Evolutionary conservation across 2,113 vertebrate species (phyloP).

Genomic region (Corvus cornix): DNA sequence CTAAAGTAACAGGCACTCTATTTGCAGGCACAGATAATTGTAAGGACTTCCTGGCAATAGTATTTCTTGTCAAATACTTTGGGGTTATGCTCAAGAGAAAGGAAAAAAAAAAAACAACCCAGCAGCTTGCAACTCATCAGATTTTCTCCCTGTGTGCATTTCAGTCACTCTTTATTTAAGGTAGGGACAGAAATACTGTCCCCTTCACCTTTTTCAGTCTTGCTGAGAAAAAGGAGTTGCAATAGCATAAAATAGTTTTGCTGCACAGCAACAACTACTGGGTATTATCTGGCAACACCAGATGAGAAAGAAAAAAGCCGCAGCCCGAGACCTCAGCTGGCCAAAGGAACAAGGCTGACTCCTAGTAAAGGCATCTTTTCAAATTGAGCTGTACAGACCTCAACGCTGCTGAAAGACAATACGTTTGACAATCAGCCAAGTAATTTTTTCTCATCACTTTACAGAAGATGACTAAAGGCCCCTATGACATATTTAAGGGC

Average conservation of each 20-base stretch:
- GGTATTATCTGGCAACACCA: neutral
- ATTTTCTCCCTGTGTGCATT: neutral
- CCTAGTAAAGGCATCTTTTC: neutral
- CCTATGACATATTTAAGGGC: neutral
- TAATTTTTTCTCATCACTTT: neutral
- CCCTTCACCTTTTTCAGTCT: neutral
- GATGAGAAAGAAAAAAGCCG: neutral
- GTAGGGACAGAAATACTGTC: neutral
- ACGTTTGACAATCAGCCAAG: neutral
- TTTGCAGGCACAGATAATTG: neutral
- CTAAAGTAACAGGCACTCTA: neutral
- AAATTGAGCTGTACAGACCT: neutral
- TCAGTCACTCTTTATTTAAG: neutral
- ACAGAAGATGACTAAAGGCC: neutral
- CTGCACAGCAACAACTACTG: neutral
- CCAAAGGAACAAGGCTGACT: neutral
- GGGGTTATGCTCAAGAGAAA: neutral
- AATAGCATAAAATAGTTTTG: neutral
- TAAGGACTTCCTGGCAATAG: neutral
- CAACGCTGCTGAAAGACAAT: neutral
- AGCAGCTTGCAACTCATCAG: neutral
- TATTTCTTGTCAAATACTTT: neutral
- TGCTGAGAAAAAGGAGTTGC: neutral
- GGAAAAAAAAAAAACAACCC: rapidly evolving
- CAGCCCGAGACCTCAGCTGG: neutral